Percentiles rank a stretch among this genome's conserved stretches.
Evolutionary conservation across 1,140 invertebrate species (phyloP).

Genomic region (Oryzaephilus surinamensis): DNA sequence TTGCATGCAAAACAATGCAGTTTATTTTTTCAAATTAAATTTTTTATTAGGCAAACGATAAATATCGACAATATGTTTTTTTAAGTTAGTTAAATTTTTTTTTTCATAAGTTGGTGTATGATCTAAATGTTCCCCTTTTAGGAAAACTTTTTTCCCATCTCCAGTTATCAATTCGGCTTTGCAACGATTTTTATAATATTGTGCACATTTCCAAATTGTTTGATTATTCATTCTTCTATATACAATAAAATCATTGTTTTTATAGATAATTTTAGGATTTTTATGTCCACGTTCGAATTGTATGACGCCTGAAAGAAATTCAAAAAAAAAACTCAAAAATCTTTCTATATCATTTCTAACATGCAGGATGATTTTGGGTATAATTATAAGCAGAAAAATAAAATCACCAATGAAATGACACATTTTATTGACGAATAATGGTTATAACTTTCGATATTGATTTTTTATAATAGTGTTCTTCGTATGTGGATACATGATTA

Average conservation of each 20-base stretch:
- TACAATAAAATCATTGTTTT: slow-evolving; percentile 23
- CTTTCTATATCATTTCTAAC: too few species aligned
- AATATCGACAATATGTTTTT: too few species aligned
- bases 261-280: slow-evolving; percentile 26
- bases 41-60: too few species aligned
- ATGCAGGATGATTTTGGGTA: too few species aligned
- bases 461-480: too few species aligned
- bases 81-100: too few species aligned
- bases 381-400: too few species aligned
- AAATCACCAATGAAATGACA: slow-evolving; percentile 3
- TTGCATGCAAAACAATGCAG: too few species aligned
- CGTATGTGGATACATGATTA: slow-evolving; percentile 2
- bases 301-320: slow-evolving; percentile 17
- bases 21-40: too few species aligned
- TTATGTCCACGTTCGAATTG: slow-evolving; percentile 25
- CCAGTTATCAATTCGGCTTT: slow-evolving; percentile 13
- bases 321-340: slow-evolving; percentile 4
- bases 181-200: slow-evolving; percentile 16
- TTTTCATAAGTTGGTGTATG: too few species aligned
- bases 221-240: slow-evolving; percentile 18
- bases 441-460: slow-evolving; percentile 15
- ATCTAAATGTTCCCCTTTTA: slow-evolving; percentile 10
- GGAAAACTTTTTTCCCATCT: slow-evolving; percentile 6
- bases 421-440: slow-evolving; percentile 11
- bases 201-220: slow-evolving; percentile 23